A percentile compares a stretch with the other conserved stretches of the same genome.
Evolutionary conservation across 2,113 vertebrate species (phyloP).

Genomic region (Hippoglossus stenolepis): DNA sequence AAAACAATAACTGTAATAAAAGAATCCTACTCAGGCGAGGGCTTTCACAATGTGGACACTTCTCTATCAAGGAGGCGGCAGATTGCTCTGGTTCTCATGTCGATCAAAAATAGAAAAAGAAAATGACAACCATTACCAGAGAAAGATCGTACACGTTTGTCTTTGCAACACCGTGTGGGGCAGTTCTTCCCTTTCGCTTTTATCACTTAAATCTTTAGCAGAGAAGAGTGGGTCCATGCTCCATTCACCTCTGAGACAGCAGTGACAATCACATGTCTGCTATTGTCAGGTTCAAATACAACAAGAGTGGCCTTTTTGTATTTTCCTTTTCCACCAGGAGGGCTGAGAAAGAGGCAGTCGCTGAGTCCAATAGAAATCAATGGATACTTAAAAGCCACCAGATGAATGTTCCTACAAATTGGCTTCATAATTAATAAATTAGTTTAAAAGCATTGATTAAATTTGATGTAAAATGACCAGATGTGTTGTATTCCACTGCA

Average conservation of each 20-base stretch:
- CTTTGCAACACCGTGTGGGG: not conserved
- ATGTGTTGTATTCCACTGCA: not conserved
- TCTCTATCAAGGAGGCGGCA: not conserved
- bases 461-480: not conserved
- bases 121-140: slow-evolving; percentile 10
- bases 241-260: slow-evolving; percentile 24
- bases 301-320: not conserved
- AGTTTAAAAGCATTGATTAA: not conserved
- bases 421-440: not conserved
- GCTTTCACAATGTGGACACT: slow-evolving; percentile 12
- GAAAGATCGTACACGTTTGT: slow-evolving; percentile 3
- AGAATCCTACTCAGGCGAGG: not conserved
- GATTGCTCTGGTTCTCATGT: not conserved
- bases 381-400: not conserved
- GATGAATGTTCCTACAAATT: not conserved
- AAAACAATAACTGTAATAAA: slow-evolving; percentile 14
- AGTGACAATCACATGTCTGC: slow-evolving; percentile 7
- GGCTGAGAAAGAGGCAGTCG: not conserved
- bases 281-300: slow-evolving; percentile 3
- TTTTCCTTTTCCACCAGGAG: not conserved
- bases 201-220: slow-evolving; percentile 41
- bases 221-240: slow-evolving; percentile 21
- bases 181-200: slow-evolving; percentile 17
- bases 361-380: not conserved
- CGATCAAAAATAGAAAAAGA: not conserved